Base-by-base conservation (phyloP, 2,113 vertebrate genomes). In the Euleptes europaea region DNA sequence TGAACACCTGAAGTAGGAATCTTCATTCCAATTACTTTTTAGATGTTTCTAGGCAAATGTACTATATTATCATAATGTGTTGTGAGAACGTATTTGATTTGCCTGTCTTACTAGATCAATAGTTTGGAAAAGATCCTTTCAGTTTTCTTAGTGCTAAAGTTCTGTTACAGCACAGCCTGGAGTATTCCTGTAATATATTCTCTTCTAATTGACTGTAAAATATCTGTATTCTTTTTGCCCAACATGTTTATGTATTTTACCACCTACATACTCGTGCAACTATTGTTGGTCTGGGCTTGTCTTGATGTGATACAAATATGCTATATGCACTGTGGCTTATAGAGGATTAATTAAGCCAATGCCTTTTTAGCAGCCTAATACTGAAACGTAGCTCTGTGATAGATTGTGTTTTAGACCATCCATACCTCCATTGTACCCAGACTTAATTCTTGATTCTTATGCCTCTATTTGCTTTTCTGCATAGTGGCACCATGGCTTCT, bases 401-500 rank as follows among this genome's bases (percentile, higher is more conserved):
- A 78, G 35, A 77, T 35, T 69, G 63, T 54, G 2, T 57, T 51
- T 40, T 49, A 6, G 14, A n/a, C n/a, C 9, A 12, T 67, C 12
- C 14, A 54, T 35, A 70, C 35, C n/a, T 73, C 38, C 44, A 47
- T 60, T 85, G 74, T 2, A 80, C 0, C 2, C 35, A 31, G 70
- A 38, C 66, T 44, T 3, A 1, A 23, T 67, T 38, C 17, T 65
- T 42, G 11, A 3, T 35, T 44, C 42, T 17, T 33, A 4, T 81
- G 17, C 51, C 74, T 66, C 0, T 4, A 2, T 3, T 83, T 71
- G 6, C 28, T 12, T 78, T 86, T 42, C 49, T 33, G 33, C 42
- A 28, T 9, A 0, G 1, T 1, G 95, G 95, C 85, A 94, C 75
- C 0, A 97, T 97, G 96, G 93, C 95, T 44, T 89, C 78, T n/a